Conservation (phyloP, 92 coral and sea anemone genomes). For the Siderastrea radians region DNA sequence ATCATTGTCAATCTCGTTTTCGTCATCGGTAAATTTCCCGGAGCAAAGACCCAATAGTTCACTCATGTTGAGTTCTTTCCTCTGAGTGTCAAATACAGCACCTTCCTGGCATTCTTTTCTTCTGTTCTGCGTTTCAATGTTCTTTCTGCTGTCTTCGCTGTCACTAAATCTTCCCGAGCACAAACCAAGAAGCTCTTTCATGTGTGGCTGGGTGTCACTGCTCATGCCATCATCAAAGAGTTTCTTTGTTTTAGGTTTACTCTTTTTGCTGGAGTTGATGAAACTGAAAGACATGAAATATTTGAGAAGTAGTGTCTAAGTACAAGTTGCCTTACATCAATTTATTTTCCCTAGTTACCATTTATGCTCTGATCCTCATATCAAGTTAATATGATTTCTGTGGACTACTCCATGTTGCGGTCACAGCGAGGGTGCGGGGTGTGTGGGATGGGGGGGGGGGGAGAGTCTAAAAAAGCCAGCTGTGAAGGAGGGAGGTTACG, state of each 20-base stretch:
- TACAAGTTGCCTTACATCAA: too few species aligned
- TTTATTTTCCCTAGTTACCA: too few species aligned
- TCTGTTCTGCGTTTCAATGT: background rate
- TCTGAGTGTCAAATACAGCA: conserved; percentile 15
- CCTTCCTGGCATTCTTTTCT: background rate
- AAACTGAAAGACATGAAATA: conserved; percentile 50
- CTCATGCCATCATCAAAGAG: conserved; percentile 37
- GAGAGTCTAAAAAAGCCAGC: too few species aligned
- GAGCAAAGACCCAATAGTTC: conserved; percentile 87
- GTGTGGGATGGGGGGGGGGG: too few species aligned
- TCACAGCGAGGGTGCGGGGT: too few species aligned
- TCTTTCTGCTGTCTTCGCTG: conserved; percentile 28
- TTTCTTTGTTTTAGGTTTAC: conserved; percentile 61
- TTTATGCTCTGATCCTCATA: too few species aligned
- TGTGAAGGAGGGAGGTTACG: too few species aligned
- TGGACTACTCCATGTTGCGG: too few species aligned
- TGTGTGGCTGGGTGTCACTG: conserved; percentile 47
- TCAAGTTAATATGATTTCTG: too few species aligned
- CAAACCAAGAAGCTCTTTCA: conserved; percentile 93
- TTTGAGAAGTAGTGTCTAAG: too few species aligned
- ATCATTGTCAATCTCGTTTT: conserved; percentile 12
- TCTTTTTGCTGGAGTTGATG: conserved; percentile 78
- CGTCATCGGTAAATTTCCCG: conserved; percentile 64
- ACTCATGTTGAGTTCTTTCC: conserved; percentile 57
- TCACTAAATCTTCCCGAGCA: conserved; percentile 93